Evolutionary conservation across 2,113 vertebrate species (phyloP), one percentile per base, ranked within the genome.

Genomic region (Lycaon pictus): DNA sequence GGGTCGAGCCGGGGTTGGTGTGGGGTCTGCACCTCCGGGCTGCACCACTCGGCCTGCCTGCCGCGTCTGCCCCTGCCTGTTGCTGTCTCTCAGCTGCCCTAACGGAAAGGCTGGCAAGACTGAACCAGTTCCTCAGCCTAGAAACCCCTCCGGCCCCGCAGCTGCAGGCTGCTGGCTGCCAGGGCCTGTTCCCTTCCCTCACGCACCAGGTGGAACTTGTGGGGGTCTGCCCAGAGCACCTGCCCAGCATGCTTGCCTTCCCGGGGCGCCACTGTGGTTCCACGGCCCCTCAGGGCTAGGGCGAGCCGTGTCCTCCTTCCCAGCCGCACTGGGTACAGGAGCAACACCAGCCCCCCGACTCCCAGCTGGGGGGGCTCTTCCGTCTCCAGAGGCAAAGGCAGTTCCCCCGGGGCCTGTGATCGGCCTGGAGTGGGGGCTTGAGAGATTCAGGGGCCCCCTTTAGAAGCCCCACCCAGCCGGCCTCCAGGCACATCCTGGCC

Each of bases 1-100:
- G 3, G 20, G 23, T 1, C 1, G 23, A 51, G 20, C 43, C 51
- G 0, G 5, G 11, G 3, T 23, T 4, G 10, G 7, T 4, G 20
- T 69, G 71, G 12, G 35, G 6, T 11, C 12, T 29, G 3, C 53
- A 13, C 67, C 65, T 3, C 22, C 5, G 0, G 10, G 0, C 76
- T 4, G 32, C 0, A 1, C 23, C 22, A 53, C 51, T 7, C 7
- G 0, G 5, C 60, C 32, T 2, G 32, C 67, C 19, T 25, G 37
- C 60, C 6, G 0, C 11, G 27, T 74, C 4, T 7, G 62, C 35
- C 63, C 58, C 17, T 13, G 32, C 82, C 92, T 32, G 23, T 51
- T 0, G 4, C 10, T 22, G 37, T 60, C 25, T 35, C n/a, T 77
- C 29, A 43, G 1, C 32, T 0, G 11, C 12, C 63, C 27, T 32